Base-by-base conservation (phyloP, 1,140 invertebrate genomes). In the Teleopsis dalmanni region DNA sequence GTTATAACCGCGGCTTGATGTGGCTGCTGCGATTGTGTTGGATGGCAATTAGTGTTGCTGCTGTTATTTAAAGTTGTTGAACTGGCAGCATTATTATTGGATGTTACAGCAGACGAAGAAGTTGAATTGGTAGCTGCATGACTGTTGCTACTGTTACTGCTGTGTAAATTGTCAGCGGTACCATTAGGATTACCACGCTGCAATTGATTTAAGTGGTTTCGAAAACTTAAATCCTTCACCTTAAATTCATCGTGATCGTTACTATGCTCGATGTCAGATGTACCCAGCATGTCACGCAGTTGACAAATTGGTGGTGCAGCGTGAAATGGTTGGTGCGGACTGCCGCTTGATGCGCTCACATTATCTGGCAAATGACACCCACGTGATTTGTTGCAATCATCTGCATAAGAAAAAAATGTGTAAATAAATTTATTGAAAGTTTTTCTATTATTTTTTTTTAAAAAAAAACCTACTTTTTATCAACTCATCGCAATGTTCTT, bases 171-270 rank as follows among this genome's bases (percentile, higher is more conserved):
- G 48, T 14, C 35, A 33, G 14, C 38, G 23, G 45, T 56, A 22
- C 31, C 53, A 33, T 58, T 61, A 41, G 50, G 47, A 11, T 42
- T 57, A 9, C 49, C 54, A 0, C 61, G 50, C 16, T 68, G 65
- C 49, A 65, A 41, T 52, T 70, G 66, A 43, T 65, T 67, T 35
- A 65, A 50, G 54, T 64, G 62, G 47, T 63, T 66, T 27, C 68
- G 63, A 26, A 71, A 71, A 47, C 68, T 71, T 36, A 71, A 47
- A 51, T 71, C 68, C 47, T 71, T 71, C 14, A 71, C 60, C n/a
- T n/a, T n/a, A n/a, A n/a, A n/a, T 47, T 71, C 68, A 36, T 95
- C 95, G 73, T 95, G 93, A 43, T 78, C 79, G 54, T 76, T 75
- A 47, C 78, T 75, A 23, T 75, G 74, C 42, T 70, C 66, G 52